Conservation (phyloP, 2,113 vertebrate genomes). For the Pterophyllum scalare region DNA sequence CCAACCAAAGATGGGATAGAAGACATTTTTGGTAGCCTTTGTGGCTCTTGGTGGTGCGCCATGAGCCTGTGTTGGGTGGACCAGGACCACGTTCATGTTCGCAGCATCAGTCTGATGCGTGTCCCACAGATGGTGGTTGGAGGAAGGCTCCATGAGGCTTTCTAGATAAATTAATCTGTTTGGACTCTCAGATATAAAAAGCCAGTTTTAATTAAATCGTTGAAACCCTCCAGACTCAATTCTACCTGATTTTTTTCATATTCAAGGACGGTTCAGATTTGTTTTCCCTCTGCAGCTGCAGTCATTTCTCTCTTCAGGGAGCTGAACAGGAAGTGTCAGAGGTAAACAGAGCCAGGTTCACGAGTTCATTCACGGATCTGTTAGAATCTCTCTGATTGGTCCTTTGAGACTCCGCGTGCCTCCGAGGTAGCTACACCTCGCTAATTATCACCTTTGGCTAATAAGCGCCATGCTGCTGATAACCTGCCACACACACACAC, state of each 20-base stretch:
- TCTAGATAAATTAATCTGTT: no score
- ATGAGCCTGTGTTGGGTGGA: no score
- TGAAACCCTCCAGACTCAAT: not conserved
- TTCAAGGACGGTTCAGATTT: not conserved
- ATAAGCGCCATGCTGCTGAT: constrained; percentile 2
- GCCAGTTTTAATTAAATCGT: not conserved
- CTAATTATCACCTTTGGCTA: constrained; percentile 46
- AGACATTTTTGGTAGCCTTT: no score
- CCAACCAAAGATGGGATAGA: no score
- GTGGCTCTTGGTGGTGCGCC: no score
- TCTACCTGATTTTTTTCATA: not conserved
- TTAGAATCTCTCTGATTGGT: not conserved
- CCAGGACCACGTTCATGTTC: no score
- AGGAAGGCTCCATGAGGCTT: no score
- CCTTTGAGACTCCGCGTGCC: not conserved
- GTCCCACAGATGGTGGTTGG: no score
- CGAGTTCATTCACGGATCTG: not conserved
- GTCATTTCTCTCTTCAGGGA: not conserved
- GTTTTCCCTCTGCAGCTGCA: not conserved
- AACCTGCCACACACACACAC: not conserved
- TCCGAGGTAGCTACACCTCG: constrained; percentile 3
- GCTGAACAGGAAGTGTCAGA: not conserved
- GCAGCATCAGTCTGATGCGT: no score
- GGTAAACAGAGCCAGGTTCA: not conserved
- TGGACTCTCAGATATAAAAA: not conserved